Percentiles rank a stretch among this genome's conserved stretches.
phyloP scores from a whole-genome alignment of 1,140 invertebrate genomes.

The Zaprionus capensis region DNA sequence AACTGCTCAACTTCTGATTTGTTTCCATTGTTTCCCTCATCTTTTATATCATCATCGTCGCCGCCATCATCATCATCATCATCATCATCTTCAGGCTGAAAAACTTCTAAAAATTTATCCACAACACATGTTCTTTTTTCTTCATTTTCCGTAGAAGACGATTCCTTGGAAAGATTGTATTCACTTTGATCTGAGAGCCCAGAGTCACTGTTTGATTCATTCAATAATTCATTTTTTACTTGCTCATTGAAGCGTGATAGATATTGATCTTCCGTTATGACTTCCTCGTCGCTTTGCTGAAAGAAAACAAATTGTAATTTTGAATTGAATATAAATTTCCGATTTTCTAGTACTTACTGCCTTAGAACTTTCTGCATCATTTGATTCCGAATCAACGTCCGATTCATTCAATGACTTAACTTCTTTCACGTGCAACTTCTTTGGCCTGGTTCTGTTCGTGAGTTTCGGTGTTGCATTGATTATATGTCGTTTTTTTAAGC shows the following conservation, averaged over 20 bases:
- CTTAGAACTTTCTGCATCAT: constrained; percentile 44
- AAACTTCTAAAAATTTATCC: constrained; percentile 69
- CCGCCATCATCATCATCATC: constrained; percentile 28
- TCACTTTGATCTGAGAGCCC: constrained; percentile 57
- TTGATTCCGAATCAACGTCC: constrained; percentile 48
- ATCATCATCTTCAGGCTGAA: constrained; percentile 36
- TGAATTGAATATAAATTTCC: too few species aligned
- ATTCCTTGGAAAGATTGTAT: constrained; percentile 53
- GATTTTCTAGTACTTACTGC: constrained; percentile 50
- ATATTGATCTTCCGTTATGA: constrained; percentile 70
- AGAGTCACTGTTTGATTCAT: constrained; percentile 70
- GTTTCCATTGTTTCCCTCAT: constrained; percentile 27
- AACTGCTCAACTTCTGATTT: constrained; percentile 28
- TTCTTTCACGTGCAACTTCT: constrained; percentile 27
- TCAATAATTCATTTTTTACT: constrained; percentile 69
- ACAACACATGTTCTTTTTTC: constrained; percentile 44
- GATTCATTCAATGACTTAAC: constrained; percentile 12
- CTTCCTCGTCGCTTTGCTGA: constrained; percentile 68
- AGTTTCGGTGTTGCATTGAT: neutral
- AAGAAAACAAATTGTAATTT: neutral
- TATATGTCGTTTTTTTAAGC: constrained; percentile 48
- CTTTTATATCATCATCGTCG: constrained; percentile 9
- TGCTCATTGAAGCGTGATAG: constrained; percentile 68
- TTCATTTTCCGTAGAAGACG: constrained; percentile 38
- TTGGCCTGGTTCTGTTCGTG: constrained; percentile 36